Evolutionary conservation across 2,113 vertebrate species (phyloP).

Genomic region (Aix galericulata): DNA sequence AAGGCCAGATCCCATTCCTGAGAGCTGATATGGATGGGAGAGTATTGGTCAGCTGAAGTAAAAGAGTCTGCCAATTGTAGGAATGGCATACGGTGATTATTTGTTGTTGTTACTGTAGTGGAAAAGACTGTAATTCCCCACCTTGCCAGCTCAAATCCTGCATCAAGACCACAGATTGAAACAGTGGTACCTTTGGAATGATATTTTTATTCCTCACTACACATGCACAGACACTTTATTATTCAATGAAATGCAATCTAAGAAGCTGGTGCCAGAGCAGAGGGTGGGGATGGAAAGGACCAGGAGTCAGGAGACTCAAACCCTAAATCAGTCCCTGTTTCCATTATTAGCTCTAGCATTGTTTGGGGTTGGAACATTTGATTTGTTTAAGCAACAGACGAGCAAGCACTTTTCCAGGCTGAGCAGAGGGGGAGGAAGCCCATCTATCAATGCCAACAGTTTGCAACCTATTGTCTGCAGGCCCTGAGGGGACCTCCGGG

Average conservation of each 20-base stretch:
- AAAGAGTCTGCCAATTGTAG: background rate
- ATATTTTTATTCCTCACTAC: background rate
- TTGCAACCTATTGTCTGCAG: conserved; percentile 33
- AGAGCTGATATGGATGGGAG: accelerated
- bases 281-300: background rate
- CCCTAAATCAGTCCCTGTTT: background rate
- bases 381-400: conserved; percentile 8
- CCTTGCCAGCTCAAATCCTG: background rate
- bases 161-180: background rate
- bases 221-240: background rate
- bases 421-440: background rate
- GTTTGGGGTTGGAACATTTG: conserved; percentile 6
- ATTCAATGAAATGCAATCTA: background rate
- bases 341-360: background rate
- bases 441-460: conserved; percentile 26
- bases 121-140: background rate
- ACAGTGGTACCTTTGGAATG: background rate
- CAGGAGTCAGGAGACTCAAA: background rate
- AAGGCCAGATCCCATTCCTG: background rate
- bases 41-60: accelerated
- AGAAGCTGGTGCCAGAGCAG: background rate
- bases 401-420: conserved; percentile 33
- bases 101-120: background rate
- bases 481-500: background rate
- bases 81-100: background rate